Conservation (phyloP, 2,888 invertebrate species). For the Chironomus tentans region DNA sequence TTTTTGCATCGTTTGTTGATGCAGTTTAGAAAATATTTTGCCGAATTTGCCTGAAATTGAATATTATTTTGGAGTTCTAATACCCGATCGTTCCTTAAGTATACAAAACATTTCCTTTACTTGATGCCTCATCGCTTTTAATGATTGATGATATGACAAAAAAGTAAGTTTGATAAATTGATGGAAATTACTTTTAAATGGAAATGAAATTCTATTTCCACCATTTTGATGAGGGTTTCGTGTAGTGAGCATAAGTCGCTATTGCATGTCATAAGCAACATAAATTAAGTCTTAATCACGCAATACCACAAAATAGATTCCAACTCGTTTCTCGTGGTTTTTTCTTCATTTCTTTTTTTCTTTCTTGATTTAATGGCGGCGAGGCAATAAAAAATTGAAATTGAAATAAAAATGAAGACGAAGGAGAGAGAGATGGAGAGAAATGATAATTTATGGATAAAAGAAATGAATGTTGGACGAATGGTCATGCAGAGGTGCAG, state of each 20-base stretch:
- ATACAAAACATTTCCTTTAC: neutral
- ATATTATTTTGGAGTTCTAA: neutral
- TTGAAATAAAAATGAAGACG: too few relatives aligned
- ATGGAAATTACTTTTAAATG: too few relatives aligned
- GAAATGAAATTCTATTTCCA: neutral
- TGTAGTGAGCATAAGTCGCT: neutral
- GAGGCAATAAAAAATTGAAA: conserved; percentile 9
- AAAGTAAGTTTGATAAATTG: neutral
- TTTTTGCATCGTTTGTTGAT: neutral
- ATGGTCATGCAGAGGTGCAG: neutral
- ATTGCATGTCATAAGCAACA: neutral
- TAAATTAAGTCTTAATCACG: neutral
- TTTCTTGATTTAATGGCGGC: conserved; percentile 10
- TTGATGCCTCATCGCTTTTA: neutral
- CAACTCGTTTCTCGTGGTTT: neutral
- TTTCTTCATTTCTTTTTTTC: neutral
- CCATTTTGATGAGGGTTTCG: neutral
- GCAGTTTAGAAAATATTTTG: neutral
- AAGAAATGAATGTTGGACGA: neutral
- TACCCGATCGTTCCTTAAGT: neutral
- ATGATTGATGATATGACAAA: neutral
- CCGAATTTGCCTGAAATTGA: neutral
- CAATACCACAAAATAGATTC: neutral
- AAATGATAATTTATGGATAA: conserved; percentile 22
- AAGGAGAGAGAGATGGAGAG: neutral